These are phyloP conservation scores for Semnornis frantzii DNA, from an alignment of 2,113 vertebrate species.

Conservation along the genomic window DNA sequence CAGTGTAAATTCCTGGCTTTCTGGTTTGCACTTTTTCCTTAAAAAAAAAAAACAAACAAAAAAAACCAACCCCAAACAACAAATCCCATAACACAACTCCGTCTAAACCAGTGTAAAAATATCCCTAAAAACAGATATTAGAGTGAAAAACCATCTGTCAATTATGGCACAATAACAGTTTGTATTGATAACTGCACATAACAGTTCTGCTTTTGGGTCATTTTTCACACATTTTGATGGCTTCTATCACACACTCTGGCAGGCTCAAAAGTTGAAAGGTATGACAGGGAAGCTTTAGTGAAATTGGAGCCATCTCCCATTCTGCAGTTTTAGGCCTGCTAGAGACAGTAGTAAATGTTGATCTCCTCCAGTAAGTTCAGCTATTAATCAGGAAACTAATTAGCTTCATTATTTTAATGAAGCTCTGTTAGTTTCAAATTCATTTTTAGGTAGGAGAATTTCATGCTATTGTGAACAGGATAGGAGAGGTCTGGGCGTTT, in stretches of 20 bases:
- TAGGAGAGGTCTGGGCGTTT: background rate
- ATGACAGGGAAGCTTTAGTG: constrained; percentile 20
- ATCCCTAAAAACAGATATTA: constrained; percentile 72
- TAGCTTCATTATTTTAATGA: background rate
- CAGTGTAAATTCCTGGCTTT: background rate
- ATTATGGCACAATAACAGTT: constrained; percentile 72
- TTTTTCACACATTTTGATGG: constrained; percentile 69
- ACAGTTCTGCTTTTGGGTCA: constrained; percentile 70
- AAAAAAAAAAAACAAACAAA: background rate
- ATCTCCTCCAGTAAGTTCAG: background rate
- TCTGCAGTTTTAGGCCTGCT: background rate
- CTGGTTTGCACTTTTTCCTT: background rate
- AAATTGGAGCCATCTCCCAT: constrained; percentile 34
- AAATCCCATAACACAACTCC: background rate
- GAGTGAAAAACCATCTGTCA: constrained; percentile 69
- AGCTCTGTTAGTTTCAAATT: background rate
- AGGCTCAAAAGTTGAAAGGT: constrained; percentile 63
- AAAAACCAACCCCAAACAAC: background rate
- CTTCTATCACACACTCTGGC: constrained; percentile 65
- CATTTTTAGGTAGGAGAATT: background rate
- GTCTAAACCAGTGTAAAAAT: constrained; percentile 66
- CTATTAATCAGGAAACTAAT: background rate
- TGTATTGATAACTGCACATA: constrained; percentile 70
- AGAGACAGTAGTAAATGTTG: background rate
- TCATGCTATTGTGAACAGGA: background rate